These are phyloP conservation scores for Drosophila heteroneura DNA, from an alignment of 2,888 invertebrate genomes.

Conservation along the genomic window DNA sequence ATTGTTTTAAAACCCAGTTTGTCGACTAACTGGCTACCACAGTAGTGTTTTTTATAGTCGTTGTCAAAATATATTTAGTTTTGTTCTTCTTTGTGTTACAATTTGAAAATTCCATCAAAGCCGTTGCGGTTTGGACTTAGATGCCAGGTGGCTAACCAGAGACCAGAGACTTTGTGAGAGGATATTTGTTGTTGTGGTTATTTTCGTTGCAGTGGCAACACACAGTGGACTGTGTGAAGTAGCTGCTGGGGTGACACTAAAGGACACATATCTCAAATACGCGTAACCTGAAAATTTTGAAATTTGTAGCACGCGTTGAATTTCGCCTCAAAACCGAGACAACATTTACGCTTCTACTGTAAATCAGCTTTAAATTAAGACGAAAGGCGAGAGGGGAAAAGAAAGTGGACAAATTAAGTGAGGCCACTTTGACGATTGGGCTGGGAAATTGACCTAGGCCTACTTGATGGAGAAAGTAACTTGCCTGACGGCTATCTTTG, in stretches of 20 bases:
- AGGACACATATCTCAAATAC: conserved; percentile 44
- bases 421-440: conserved; percentile 16
- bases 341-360: conserved; percentile 15
- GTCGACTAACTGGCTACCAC: neutral
- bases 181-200: conserved; percentile 30
- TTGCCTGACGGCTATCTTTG: conserved; percentile 10
- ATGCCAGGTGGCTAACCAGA: conserved; percentile 20
- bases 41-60: conserved; percentile 1
- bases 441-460: conserved; percentile 44
- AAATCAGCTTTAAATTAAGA: conserved; percentile 35
- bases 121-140: conserved; percentile 38
- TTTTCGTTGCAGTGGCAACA: conserved; percentile 41
- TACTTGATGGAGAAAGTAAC: conserved; percentile 1
- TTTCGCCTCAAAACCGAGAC: conserved; percentile 23
- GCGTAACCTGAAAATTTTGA: conserved; percentile 40
- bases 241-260: conserved; percentile 31
- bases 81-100: conserved; percentile 11
- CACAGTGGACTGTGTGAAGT: conserved; percentile 28
- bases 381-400: neutral
- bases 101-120: conserved; percentile 62
- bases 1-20: neutral
- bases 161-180: conserved; percentile 39
- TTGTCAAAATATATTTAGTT: neutral
- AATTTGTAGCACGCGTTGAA: conserved; percentile 59
- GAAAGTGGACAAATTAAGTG: conserved; percentile 27